Evolutionary conservation across 2,113 vertebrate genomes (phyloP).

Genomic region (Cranoglanis bouderius): DNA sequence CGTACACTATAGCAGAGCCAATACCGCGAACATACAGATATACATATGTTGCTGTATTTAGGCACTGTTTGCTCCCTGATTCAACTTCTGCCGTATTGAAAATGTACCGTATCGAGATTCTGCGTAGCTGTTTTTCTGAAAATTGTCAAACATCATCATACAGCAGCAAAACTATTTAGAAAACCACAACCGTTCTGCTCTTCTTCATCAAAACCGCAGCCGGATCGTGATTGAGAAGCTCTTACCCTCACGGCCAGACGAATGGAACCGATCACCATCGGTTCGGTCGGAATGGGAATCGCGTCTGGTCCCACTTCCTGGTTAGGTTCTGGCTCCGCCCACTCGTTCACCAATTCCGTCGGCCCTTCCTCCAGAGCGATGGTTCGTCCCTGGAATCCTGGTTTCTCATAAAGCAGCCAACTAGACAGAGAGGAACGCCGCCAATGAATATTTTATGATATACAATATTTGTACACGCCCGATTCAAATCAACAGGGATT

Average conservation of each 20-base stretch:
- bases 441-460: not conserved
- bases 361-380: slow-evolving; percentile 91
- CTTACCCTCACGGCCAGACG: slow-evolving; percentile 87
- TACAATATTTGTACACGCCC: not conserved
- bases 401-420: slow-evolving; percentile 94
- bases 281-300: slow-evolving; percentile 64
- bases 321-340: slow-evolving; percentile 74
- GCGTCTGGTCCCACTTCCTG: slow-evolving; percentile 60
- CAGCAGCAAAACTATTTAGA: not conserved
- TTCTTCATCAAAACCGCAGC: not conserved
- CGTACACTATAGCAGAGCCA: not conserved
- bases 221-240: slow-evolving; percentile 2
- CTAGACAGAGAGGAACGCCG: slow-evolving; percentile 65
- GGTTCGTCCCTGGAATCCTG: slow-evolving; percentile 87
- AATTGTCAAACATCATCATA: not conserved
- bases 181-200: not conserved
- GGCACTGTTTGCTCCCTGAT: too few relatives aligned
- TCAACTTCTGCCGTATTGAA: not conserved
- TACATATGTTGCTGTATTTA: too few relatives aligned
- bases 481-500: too few relatives aligned
- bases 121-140: not conserved
- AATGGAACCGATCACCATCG: slow-evolving; percentile 88
- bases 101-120: not conserved
- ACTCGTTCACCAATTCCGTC: slow-evolving; percentile 81
- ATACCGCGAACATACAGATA: not conserved